Evolutionary conservation across 2,113 vertebrate species (phyloP).

Genomic region (Lampris megalopsis): DNA sequence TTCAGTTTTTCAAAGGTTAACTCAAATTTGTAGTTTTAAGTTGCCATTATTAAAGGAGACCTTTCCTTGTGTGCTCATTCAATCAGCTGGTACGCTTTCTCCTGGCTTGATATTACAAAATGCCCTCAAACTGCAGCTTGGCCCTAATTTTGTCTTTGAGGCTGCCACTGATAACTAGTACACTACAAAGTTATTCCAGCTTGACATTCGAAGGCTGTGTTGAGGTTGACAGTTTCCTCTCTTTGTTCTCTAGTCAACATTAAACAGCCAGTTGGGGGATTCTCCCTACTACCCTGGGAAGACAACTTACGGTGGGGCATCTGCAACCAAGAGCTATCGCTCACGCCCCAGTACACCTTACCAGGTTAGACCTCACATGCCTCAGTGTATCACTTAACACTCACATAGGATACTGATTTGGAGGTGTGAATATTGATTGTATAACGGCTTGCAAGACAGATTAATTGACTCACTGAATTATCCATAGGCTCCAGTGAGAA

Average conservation of each 20-base stretch:
- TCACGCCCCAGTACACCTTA: conserved; percentile 84
- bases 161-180: not conserved
- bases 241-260: conserved; percentile 77
- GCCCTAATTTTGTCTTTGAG: not conserved
- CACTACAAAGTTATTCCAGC: not conserved
- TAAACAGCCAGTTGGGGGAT: conserved; percentile 93
- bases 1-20: too few species aligned
- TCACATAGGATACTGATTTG: not conserved
- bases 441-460: conserved; percentile 24
- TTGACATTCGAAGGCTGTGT: not conserved
- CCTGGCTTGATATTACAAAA: too few species aligned
- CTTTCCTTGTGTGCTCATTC: not conserved
- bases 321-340: conserved; percentile 84
- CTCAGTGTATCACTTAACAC: not conserved
- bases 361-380: conserved; percentile 82
- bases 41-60: too few species aligned
- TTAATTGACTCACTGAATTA: not conserved
- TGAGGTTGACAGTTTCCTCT: not conserved
- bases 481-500: conserved; percentile 89
- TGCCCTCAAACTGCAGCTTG: too few species aligned
- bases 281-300: conserved; percentile 98
- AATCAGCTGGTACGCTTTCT: not conserved
- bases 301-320: conserved; percentile 94
- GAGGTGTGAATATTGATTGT: not conserved
- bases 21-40: too few species aligned